A percentile compares a stretch with the other conserved stretches of the same genome.
phyloP scores from a whole-genome alignment of 1,140 invertebrate genomes.

The Megalonaias nervosa region DNA sequence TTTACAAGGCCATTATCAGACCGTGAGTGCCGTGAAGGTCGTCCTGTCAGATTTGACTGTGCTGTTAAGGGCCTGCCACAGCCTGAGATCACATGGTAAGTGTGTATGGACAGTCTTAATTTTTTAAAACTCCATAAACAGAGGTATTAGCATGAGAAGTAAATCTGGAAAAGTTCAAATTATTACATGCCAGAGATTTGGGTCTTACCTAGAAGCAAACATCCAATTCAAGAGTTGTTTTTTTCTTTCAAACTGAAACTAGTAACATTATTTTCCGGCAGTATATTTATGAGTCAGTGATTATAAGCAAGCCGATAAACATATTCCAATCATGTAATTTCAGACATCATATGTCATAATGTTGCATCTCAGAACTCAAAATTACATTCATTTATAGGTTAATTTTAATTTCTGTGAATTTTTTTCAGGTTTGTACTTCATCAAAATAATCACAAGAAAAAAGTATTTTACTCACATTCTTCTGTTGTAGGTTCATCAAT shows the following conservation, averaged over 20 bases:
- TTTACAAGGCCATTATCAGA: slow-evolving; percentile 58
- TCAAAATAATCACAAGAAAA: background rate
- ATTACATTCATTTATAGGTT: background rate
- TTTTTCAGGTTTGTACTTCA: background rate
- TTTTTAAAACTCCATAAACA: background rate
- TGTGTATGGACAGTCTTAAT: background rate
- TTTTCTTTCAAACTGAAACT: background rate
- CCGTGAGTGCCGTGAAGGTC: slow-evolving; percentile 62
- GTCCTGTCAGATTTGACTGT: slow-evolving; percentile 67
- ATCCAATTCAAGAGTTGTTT: background rate
- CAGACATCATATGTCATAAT: too few relatives aligned
- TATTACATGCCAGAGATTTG: background rate
- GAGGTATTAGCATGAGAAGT: background rate
- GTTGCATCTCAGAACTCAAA: too few relatives aligned
- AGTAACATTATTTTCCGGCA: background rate
- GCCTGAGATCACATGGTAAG: slow-evolving; percentile 67
- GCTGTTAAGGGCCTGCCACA: slow-evolving; percentile 64
- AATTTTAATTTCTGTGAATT: background rate
- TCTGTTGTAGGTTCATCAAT: slow-evolving; percentile 58
- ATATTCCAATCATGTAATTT: too few relatives aligned
- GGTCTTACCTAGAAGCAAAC: background rate
- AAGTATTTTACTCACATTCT: background rate
- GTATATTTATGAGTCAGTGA: background rate
- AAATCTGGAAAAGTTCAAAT: background rate
- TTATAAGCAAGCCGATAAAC: too few relatives aligned